Conservation (phyloP, 2,113 vertebrate genomes). For the Etheostoma spectabile region DNA sequence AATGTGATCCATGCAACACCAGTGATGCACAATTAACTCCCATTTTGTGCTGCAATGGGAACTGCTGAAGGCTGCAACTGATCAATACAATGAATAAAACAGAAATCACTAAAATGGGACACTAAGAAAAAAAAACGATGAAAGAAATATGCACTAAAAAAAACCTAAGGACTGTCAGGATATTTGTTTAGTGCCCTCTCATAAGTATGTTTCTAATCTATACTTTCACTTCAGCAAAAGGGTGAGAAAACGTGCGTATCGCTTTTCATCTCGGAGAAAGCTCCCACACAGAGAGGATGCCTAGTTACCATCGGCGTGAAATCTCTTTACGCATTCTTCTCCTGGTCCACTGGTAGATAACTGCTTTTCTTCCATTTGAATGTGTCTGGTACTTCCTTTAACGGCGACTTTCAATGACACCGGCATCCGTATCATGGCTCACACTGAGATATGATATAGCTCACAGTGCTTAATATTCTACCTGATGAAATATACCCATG, state of each 20-base stretch:
- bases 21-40: slow-evolving; percentile 55
- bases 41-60: slow-evolving; percentile 53
- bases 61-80: slow-evolving; percentile 18
- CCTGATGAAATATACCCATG: background rate
- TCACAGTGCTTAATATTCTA: background rate
- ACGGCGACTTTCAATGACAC: background rate
- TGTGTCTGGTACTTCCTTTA: slow-evolving; percentile 37
- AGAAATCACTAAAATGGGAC: slow-evolving; percentile 17
- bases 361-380: slow-evolving; percentile 25
- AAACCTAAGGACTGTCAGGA: background rate
- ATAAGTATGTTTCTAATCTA: slow-evolving; percentile 22
- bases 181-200: background rate
- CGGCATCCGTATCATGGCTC: background rate
- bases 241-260: slow-evolving; percentile 34
- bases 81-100: slow-evolving; percentile 61
- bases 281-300: slow-evolving; percentile 53
- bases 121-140: background rate
- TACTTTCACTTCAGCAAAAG: slow-evolving; percentile 31
- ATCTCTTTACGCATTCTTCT: slow-evolving; percentile 59
- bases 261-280: slow-evolving; percentile 29
- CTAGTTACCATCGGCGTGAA: slow-evolving; percentile 44
- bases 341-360: slow-evolving; percentile 24
- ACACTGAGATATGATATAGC: background rate
- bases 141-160: background rate
- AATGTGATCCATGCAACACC: slow-evolving; percentile 68